Evolutionary conservation across 2,888 invertebrate genomes (phyloP).

Genomic region (Sisyra terminalis): DNA sequence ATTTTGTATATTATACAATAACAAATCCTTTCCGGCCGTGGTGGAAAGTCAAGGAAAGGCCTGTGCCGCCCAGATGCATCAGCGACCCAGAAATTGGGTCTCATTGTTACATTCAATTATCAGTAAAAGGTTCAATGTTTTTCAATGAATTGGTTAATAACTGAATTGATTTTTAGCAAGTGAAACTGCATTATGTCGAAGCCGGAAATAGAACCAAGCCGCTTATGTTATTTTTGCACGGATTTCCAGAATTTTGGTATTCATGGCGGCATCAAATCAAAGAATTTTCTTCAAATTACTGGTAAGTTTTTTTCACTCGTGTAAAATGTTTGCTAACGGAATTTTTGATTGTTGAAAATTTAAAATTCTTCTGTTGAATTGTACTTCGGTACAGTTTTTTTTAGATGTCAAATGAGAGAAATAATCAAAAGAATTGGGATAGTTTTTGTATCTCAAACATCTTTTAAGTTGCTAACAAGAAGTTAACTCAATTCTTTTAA

Average conservation of each 20-base stretch:
- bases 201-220: constrained; percentile 45
- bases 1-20: neutral
- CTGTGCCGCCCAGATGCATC: constrained; percentile 30
- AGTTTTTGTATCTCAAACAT: too few species aligned
- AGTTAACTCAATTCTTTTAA: too few species aligned
- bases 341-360: neutral
- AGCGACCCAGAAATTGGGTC: constrained; percentile 32
- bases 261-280: constrained; percentile 54
- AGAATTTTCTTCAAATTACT: constrained; percentile 43
- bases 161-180: constrained; percentile 28
- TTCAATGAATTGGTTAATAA: constrained; percentile 1
- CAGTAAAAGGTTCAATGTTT: constrained; percentile 27
- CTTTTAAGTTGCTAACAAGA: too few species aligned
- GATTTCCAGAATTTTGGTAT: constrained; percentile 66
- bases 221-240: constrained; percentile 52
- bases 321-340: neutral
- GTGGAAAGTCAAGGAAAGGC: constrained; percentile 18
- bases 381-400: neutral
- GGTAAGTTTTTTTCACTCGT: constrained; percentile 24
- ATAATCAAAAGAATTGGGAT: too few species aligned
- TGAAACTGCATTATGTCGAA: constrained; percentile 49
- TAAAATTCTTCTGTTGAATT: neutral
- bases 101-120: constrained; percentile 35
- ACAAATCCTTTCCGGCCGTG: neutral
- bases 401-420: too few species aligned